A percentile compares a stretch with the other conserved stretches of the same genome.
Evolutionary conservation across 2,888 invertebrate genomes (phyloP).

Genomic region (Steromphala cineraria): DNA sequence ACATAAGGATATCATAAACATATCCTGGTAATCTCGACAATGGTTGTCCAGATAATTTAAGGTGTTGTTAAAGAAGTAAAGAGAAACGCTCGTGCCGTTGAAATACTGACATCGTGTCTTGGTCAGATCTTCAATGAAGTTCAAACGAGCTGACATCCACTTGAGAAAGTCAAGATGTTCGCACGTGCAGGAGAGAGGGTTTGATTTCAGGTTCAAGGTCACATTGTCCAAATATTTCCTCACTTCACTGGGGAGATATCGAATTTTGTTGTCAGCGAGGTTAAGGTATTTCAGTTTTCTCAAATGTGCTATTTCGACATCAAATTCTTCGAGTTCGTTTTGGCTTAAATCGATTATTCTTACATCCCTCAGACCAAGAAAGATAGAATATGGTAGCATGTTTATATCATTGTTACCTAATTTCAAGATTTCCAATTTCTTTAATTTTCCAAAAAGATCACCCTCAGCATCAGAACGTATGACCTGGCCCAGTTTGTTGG

Average conservation of each 20-base stretch:
- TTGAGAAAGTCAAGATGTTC: not conserved
- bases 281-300: not conserved
- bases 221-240: not conserved
- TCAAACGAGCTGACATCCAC: not conserved
- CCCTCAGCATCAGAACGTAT: not conserved
- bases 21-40: not conserved
- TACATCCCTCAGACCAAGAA: not conserved
- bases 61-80: not conserved
- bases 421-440: not conserved
- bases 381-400: not conserved
- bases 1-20: not conserved
- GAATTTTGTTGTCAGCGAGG: not conserved
- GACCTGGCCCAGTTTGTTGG: not conserved
- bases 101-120: not conserved
- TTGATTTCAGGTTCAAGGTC: not conserved
- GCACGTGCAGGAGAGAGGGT: not conserved
- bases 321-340: not conserved
- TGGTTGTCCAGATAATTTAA: not conserved
- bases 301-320: not conserved
- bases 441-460: not conserved
- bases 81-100: not conserved
- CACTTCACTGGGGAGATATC: not conserved
- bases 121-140: not conserved
- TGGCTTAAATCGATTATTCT: not conserved
- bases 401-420: not conserved